phyloP scores from a whole-genome alignment of 35 echinoderm and acorn worm genomes.

The Heliocidaris erythrogramma region DNA sequence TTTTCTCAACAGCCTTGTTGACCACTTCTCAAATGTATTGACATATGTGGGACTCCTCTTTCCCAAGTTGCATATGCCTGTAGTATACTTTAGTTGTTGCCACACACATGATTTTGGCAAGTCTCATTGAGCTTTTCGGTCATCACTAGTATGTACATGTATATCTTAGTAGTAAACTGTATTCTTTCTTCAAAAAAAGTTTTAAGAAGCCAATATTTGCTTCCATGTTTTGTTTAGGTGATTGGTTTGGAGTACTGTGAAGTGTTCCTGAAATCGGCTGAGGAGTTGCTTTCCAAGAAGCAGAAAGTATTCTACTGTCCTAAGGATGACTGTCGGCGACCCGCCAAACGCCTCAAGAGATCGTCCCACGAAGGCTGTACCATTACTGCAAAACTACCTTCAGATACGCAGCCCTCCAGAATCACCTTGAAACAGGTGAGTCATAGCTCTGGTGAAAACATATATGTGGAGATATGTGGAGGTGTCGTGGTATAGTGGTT shows the following conservation, averaged over 20 bases:
- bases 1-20: neutral
- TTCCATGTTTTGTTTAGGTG: conserved; percentile 37
- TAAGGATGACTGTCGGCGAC: conserved; percentile 35
- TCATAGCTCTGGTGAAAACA: neutral
- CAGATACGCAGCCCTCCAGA: conserved; percentile 36
- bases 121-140: too few relatives aligned
- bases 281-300: conserved; percentile 53
- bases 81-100: too few relatives aligned
- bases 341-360: neutral
- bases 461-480: too few relatives aligned
- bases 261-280: conserved; percentile 50
- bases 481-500: too few relatives aligned
- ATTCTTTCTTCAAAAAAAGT: too few relatives aligned
- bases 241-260: conserved; percentile 68
- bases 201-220: too few relatives aligned
- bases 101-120: too few relatives aligned
- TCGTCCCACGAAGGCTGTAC: neutral
- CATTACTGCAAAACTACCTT: conserved; percentile 9
- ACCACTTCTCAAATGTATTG: neutral
- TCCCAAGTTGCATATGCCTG: too few relatives aligned
- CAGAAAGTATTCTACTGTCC: neutral
- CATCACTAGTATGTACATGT: too few relatives aligned
- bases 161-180: too few relatives aligned
- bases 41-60: too few relatives aligned
- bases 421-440: conserved; percentile 65